A percentile compares a stretch with the other conserved stretches of the same genome.
These are phyloP conservation scores for Maniola hyperantus DNA, from an alignment of 2,888 invertebrate genomes.

Conservation along the genomic window DNA sequence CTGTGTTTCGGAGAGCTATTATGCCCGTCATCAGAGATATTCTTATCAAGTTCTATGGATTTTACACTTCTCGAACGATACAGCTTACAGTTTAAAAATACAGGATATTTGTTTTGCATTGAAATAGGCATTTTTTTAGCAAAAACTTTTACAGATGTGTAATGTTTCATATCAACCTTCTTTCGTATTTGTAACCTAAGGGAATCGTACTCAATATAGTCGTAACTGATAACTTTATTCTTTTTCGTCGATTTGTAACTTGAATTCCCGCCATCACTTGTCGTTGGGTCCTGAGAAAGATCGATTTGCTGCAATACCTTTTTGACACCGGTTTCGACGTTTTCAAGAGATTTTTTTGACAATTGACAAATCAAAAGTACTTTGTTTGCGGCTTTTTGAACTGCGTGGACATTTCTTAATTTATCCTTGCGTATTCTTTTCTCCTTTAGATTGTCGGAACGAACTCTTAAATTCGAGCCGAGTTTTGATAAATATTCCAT, in stretches of 20 bases:
- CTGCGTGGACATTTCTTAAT: conserved; percentile 65
- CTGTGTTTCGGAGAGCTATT: background rate
- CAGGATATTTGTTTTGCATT: conserved; percentile 64
- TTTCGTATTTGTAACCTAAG: conserved; percentile 59
- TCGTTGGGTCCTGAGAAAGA: conserved; percentile 47
- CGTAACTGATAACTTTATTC: conserved; percentile 40
- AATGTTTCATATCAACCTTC: conserved; percentile 64
- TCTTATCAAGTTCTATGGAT: background rate
- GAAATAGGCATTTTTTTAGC: conserved; percentile 53
- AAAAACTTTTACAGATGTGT: conserved; percentile 61
- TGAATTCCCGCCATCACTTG: conserved; percentile 50
- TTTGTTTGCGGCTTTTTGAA: conserved; percentile 71
- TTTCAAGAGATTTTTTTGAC: conserved; percentile 73
- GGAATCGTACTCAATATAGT: conserved; percentile 57
- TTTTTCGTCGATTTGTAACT: conserved; percentile 19
- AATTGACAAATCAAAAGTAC: conserved; percentile 73
- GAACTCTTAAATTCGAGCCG: conserved; percentile 66
- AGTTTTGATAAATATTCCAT: conserved; percentile 76
- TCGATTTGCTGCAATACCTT: conserved; percentile 58
- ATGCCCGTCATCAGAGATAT: background rate
- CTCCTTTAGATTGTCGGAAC: conserved; percentile 67
- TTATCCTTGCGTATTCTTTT: conserved; percentile 66
- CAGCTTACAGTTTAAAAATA: conserved; percentile 65
- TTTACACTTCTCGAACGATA: conserved; percentile 49
- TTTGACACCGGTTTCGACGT: conserved; percentile 68